Evolutionary conservation across 2,888 invertebrate species (phyloP).

Genomic region (Callimorpha dominula): DNA sequence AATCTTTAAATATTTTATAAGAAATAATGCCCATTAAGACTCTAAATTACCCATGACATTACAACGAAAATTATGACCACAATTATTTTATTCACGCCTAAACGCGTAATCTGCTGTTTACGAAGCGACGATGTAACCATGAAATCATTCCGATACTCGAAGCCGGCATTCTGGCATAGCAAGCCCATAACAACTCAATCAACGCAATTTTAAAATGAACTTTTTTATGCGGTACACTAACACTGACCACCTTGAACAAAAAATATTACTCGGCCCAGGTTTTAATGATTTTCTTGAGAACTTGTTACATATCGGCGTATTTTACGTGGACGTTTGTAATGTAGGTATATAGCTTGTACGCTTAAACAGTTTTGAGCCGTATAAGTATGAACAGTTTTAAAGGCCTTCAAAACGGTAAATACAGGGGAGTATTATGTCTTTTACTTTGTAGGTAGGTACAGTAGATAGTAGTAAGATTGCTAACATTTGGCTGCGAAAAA

Average conservation of each 20-base stretch:
- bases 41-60: slow-evolving; percentile 27
- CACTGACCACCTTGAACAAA: slow-evolving; percentile 70
- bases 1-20: background rate
- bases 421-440: no score
- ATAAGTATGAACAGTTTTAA: background rate
- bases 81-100: slow-evolving; percentile 45
- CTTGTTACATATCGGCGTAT: slow-evolving; percentile 57
- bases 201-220: slow-evolving; percentile 81
- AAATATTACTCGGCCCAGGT: slow-evolving; percentile 67
- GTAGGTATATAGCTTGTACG: slow-evolving; percentile 7
- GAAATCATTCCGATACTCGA: slow-evolving; percentile 64
- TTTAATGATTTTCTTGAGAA: slow-evolving; percentile 79
- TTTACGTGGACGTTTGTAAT: slow-evolving; percentile 36
- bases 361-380: slow-evolving; percentile 32
- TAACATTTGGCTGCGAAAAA: no score
- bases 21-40: background rate
- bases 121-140: slow-evolving; percentile 64
- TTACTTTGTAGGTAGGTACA: no score
- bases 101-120: slow-evolving; percentile 60
- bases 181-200: slow-evolving; percentile 82
- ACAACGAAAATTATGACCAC: slow-evolving; percentile 35
- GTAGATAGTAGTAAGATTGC: no score
- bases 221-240: slow-evolving; percentile 69
- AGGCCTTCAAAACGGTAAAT: no score
- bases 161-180: slow-evolving; percentile 46